Conservation (phyloP, 1,140 invertebrate species). For the Amphibalanus amphitrite region DNA sequence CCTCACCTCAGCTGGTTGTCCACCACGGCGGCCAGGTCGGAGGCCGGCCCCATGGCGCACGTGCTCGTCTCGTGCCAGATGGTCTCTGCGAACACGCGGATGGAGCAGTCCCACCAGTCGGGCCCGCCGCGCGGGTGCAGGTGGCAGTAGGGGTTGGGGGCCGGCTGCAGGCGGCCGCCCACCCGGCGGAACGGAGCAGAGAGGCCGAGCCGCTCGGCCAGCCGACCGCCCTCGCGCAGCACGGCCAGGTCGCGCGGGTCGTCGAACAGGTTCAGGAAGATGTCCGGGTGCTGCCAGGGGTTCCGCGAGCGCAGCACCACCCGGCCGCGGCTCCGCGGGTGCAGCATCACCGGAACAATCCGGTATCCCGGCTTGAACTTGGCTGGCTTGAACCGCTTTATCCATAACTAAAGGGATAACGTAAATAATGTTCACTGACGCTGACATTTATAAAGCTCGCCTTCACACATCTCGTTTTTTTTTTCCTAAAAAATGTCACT, state of each 20-base stretch:
- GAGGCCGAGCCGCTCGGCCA: not conserved
- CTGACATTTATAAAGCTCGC: no score
- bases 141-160: not conserved
- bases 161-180: not conserved
- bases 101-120: conserved; percentile 36
- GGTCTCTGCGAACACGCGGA: conserved; percentile 16
- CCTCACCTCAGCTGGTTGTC: conserved; percentile 26
- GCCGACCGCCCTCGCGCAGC: conserved; percentile 23
- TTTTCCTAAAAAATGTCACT: no score
- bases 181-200: not conserved
- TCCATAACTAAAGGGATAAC: no score
- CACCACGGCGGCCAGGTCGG: conserved; percentile 27
- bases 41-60: no score
- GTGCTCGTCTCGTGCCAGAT: conserved; percentile 23
- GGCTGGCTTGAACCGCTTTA: no score
- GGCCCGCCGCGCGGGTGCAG: no score
- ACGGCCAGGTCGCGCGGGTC: conserved; percentile 39
- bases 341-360: conserved; percentile 39
- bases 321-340: conserved; percentile 52
- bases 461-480: no score
- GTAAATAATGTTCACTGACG: no score
- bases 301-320: conserved; percentile 46
- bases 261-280: no score
- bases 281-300: conserved; percentile 44
- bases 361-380: not conserved